Evolutionary conservation across 2,113 vertebrate genomes (phyloP), one percentile per base, ranked within the genome.

Genomic region (Crocuta crocuta): DNA sequence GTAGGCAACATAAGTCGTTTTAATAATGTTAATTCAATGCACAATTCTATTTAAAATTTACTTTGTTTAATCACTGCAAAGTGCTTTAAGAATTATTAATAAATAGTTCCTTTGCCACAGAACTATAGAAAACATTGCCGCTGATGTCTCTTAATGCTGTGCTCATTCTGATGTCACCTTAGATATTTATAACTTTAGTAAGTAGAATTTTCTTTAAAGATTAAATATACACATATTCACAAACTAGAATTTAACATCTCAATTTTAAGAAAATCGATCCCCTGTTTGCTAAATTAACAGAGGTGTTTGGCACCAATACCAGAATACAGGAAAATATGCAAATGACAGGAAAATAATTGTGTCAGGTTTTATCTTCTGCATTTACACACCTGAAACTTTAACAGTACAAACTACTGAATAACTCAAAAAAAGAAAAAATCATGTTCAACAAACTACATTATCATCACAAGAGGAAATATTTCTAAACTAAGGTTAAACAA

Each of bases 31-130:
- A 98, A 94, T 78, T 94, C 48, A 95, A 86, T 17, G 19, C 26
- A 93, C 61, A 96, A 94, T 88, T 93, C 55, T 94, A 92, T 81
- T 94, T 89, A 87, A 96, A 93, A 91, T 33, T 92, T 91, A 91
- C 33, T 95, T 88, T 45, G 43, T 70, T 87, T 93, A 88, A 92
- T 91, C 94, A 89, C 1, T 63, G 6, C 33, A 88, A 94, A 11
- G 17, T 78, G 15, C 53, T 93, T 89, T 71, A 71, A 93, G 24
- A 96, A 83, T 94, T 39, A 91, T 85, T 93, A n/a, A 89, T 39
- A 93, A 92, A 80, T 15, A 91, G 35, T 76, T 61, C 53, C 33
- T 96, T 50, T 43, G 2, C n/a, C 55, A 5, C n/a, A 90, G 74
- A 86, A 23, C 61, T 85, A 83, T 8, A 91, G 50, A 81, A 96